Conservation (phyloP, 2,888 invertebrate species). For the Yponomeuta malinellus region DNA sequence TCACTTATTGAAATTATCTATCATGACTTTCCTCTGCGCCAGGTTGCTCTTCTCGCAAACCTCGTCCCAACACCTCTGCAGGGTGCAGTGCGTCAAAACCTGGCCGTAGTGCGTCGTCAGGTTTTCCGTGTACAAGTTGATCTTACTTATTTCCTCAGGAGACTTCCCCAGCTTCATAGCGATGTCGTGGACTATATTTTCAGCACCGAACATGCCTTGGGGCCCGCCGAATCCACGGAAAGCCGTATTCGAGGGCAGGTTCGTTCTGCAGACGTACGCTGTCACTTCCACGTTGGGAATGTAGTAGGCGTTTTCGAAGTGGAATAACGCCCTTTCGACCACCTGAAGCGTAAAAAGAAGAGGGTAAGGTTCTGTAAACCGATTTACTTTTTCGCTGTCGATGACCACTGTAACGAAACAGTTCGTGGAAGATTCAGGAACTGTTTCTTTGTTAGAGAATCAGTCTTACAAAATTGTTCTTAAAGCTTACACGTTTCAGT, state of each 20-base stretch:
- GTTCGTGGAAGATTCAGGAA: no score
- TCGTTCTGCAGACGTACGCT: constrained; percentile 89
- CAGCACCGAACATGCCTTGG: constrained; percentile 92
- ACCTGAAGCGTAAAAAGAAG: constrained; percentile 70
- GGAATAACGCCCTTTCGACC: constrained; percentile 88
- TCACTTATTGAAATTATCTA: constrained; percentile 84
- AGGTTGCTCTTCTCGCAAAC: constrained; percentile 82
- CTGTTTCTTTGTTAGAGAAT: no score
- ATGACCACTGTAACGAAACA: no score
- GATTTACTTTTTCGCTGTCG: no score
- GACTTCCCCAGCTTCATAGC: constrained; percentile 81
- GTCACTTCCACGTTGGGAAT: constrained; percentile 83
- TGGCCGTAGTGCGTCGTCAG: constrained; percentile 87
- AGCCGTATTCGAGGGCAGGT: constrained; percentile 94
- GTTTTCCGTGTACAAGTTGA: constrained; percentile 89
- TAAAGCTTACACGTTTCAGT: no score
- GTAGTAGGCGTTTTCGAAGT: constrained; percentile 88
- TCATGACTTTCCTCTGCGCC: constrained; percentile 68
- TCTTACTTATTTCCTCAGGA: constrained; percentile 77
- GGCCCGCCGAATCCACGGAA: constrained; percentile 95
- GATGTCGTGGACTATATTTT: constrained; percentile 85
- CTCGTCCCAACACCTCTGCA: constrained; percentile 86
- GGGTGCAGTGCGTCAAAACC: constrained; percentile 81
- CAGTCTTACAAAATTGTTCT: no score
- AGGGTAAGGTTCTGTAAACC: neutral